phyloP scores from a whole-genome alignment of 2,888 invertebrate genomes.

The Acronicta leporina region DNA sequence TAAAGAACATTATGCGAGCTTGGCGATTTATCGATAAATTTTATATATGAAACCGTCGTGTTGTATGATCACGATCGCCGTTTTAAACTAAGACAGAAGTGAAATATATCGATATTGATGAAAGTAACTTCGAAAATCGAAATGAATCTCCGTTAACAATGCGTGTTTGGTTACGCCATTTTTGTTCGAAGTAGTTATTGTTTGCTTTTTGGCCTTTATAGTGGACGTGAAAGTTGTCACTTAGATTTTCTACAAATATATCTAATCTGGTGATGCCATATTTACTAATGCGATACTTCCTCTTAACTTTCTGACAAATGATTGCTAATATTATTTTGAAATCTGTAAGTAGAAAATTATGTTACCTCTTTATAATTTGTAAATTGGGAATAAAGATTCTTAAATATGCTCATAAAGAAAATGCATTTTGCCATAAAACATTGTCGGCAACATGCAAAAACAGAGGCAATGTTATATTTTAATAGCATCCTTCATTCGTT shows the following conservation, averaged over 20 bases:
- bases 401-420: constrained; percentile 18
- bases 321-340: background rate
- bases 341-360: background rate
- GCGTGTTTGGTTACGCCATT: constrained; percentile 9
- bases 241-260: constrained; percentile 9
- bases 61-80: constrained; percentile 83
- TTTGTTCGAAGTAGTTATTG: constrained; percentile 29
- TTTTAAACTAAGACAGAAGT: constrained; percentile 71
- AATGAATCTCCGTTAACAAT: constrained; percentile 53
- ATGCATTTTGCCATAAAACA: constrained; percentile 43
- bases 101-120: constrained; percentile 70
- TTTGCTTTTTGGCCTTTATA: constrained; percentile 20
- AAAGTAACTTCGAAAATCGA: constrained; percentile 55
- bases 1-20: constrained; percentile 70
- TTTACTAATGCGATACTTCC: background rate
- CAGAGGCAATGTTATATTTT: constrained; percentile 46
- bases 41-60: constrained; percentile 81
- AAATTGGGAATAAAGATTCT: background rate
- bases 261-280: background rate
- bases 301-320: background rate
- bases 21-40: constrained; percentile 83
- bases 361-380: background rate
- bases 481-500: constrained; percentile 52
- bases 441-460: constrained; percentile 37
- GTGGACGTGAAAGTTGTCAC: constrained; percentile 9